Base-by-base conservation (phyloP, 2,797 vertebrate species). In the Sebastes itinus region DNA sequence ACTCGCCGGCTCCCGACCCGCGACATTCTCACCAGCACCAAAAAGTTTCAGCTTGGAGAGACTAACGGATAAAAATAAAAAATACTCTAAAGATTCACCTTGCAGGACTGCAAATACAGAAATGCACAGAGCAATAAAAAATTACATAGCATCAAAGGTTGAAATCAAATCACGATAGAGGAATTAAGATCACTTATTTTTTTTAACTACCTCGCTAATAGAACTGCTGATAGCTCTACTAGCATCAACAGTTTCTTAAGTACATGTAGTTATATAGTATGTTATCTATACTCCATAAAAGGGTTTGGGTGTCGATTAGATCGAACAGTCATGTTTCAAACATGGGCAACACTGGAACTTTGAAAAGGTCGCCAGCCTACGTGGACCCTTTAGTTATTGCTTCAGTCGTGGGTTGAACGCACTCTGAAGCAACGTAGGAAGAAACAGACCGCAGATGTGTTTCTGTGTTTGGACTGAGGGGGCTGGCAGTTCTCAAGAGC, bases 121-220 rank as follows among this genome's bases (percentile, higher is more conserved):
- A 96, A 95, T 91, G 90, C 95, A 96, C 94, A 94, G 92, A 92
- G 93, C 93, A 94, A 94, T 95, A 94, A 93, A 94, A 93, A 95
- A 95, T 91, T 49, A 95, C 93, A 93, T 88, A 92, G 90, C 93
- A 92, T 94, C 93, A 91, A 94, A 95, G 89, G 84, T 92, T 82
- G 69, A 95, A 95, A 92, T 92, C 77, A 95, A 93, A 92, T 92
- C 92, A 95, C 94, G 75, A 94, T 86, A 94, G 93, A 94, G 87
- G 90, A 94, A 94, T 93, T 94, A 95, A 95, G 93, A 95, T 95
- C 93, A 95, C 94, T 94, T 95, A 67, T 92, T 90, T 86, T 89
- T 86, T 86, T 72, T 16, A 93, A 95, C 94, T 95, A 95, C 91
- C 87, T 91, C 33, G 93, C 93, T 96, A 95, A 94, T 89, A 94